These are phyloP conservation scores for Craniophora ligustri DNA, from an alignment of 2,888 invertebrate genomes.

Conservation along the genomic window DNA sequence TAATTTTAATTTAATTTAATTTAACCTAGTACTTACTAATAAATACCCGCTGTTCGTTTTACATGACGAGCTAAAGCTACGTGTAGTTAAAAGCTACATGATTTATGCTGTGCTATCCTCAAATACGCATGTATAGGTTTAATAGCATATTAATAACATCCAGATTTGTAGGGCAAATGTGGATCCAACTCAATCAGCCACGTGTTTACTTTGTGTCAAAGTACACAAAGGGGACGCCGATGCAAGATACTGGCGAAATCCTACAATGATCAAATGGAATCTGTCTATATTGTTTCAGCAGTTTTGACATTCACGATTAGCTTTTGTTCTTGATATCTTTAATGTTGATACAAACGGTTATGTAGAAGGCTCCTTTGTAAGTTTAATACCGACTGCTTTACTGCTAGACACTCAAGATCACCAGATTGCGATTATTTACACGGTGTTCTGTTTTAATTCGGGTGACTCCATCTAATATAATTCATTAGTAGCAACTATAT, in stretches of 20 bases:
- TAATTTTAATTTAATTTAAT: no score
- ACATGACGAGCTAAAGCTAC: not conserved
- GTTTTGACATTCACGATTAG: constrained; percentile 11
- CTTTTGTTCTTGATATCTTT: constrained; percentile 10
- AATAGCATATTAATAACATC: not conserved
- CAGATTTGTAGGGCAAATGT: constrained; percentile 2
- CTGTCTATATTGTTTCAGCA: constrained; percentile 12
- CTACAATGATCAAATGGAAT: constrained; percentile 28
- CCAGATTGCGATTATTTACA: no score
- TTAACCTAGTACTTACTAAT: not conserved
- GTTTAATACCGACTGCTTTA: no score
- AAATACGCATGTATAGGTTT: no score
- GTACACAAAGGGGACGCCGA: constrained; percentile 25
- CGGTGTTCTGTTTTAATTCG: not conserved
- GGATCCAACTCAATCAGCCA: constrained; percentile 47
- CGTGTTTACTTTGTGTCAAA: constrained; percentile 42
- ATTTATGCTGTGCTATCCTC: no score
- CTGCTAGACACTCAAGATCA: no score
- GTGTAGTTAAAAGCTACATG: constrained; percentile 1
- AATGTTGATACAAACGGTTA: not conserved
- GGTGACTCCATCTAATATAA: not conserved
- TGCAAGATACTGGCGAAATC: constrained; percentile 15
- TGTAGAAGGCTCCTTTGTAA: not conserved
- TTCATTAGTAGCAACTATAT: no score
- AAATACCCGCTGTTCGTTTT: not conserved